Evolutionary conservation across 2,888 invertebrate genomes (phyloP).

Genomic region (Phalera bucephala): DNA sequence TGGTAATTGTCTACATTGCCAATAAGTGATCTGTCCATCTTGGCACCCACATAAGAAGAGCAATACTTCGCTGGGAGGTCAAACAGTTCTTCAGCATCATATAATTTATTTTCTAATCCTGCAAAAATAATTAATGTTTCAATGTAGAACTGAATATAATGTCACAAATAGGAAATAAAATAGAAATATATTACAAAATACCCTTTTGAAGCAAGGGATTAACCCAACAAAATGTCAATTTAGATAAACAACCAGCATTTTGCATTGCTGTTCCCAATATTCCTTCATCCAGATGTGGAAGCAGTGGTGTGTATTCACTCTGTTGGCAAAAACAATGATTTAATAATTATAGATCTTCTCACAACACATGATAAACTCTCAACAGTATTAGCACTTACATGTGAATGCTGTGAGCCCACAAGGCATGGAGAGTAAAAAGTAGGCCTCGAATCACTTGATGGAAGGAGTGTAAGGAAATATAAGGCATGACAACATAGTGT

Average conservation of each 20-base stretch:
- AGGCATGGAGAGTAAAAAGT: constrained; percentile 75
- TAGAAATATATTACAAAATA: constrained; percentile 21
- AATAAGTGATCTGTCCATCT: constrained; percentile 82
- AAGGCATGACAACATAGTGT: constrained; percentile 85
- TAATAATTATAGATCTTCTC: too few relatives aligned
- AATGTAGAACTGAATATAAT: not conserved
- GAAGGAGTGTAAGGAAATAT: constrained; percentile 88
- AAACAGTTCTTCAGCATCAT: constrained; percentile 90
- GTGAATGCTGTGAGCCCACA: constrained; percentile 77
- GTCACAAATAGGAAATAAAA: not conserved
- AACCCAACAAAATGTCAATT: constrained; percentile 94
- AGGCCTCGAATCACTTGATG: constrained; percentile 78
- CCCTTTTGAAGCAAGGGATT: constrained; percentile 92
- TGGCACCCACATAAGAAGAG: constrained; percentile 83
- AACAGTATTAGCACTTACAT: constrained; percentile 60
- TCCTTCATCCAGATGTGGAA: constrained; percentile 87
- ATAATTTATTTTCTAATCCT: constrained; percentile 87
- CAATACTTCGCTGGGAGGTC: constrained; percentile 88
- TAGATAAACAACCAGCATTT: constrained; percentile 86
- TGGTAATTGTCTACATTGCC: constrained; percentile 78
- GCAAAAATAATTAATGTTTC: constrained; percentile 11
- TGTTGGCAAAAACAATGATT: constrained; percentile 40
- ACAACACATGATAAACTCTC: not conserved
- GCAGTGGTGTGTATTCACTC: constrained; percentile 85
- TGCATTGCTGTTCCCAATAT: constrained; percentile 93